These are phyloP conservation scores for Emydoidea blandingii DNA, from an alignment of 2,797 vertebrate genomes.

Conservation along the genomic window DNA sequence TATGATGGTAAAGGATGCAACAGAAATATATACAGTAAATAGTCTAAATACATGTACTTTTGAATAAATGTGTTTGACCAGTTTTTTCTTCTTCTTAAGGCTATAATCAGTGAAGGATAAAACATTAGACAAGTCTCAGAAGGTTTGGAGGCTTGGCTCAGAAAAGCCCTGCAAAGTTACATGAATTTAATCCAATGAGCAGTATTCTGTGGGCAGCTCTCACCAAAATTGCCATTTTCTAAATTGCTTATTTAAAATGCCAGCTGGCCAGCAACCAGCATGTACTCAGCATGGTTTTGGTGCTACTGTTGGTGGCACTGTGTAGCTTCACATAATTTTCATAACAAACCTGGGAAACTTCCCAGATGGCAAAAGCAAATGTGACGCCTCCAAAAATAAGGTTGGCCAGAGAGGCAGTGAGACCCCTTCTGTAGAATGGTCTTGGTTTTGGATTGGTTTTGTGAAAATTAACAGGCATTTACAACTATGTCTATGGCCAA, in stretches of 20 bases:
- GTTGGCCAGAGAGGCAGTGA: neutral
- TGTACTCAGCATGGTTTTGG: slow-evolving; percentile 5
- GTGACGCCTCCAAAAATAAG: slow-evolving; percentile 16
- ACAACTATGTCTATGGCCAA: neutral
- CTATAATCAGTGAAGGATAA: slow-evolving; percentile 36
- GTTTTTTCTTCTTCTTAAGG: neutral
- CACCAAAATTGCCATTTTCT: slow-evolving; percentile 54
- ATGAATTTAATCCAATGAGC: slow-evolving; percentile 31
- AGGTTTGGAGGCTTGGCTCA: neutral
- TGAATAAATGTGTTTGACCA: neutral
- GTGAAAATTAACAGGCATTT: slow-evolving; percentile 23
- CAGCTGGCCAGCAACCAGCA: slow-evolving; percentile 34
- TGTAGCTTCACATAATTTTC: slow-evolving; percentile 3
- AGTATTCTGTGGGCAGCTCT: slow-evolving; percentile 34
- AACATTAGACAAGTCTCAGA: neutral
- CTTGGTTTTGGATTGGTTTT: neutral
- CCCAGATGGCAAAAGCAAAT: neutral
- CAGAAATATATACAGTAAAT: neutral
- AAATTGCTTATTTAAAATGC: slow-evolving; percentile 31
- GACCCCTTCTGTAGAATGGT: neutral
- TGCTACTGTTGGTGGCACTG: neutral
- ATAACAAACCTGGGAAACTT: slow-evolving; percentile 36
- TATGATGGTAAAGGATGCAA: neutral
- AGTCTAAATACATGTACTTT: neutral
- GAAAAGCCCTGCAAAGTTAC: neutral